Conservation (phyloP, 2,797 vertebrate genomes). For the Neostethus bicornis region DNA sequence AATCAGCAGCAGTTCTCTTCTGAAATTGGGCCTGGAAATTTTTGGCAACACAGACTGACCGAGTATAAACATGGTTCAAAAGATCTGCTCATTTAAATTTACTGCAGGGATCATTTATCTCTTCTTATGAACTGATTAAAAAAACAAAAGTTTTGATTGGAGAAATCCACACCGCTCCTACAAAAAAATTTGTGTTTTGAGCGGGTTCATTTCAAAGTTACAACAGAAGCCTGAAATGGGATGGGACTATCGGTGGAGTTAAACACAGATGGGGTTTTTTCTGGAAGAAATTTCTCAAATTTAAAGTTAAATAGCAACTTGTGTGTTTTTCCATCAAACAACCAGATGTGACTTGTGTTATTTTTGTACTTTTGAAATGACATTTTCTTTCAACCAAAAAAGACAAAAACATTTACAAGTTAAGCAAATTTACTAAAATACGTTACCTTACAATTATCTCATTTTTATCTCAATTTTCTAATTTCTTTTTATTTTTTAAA, state of each 20-base stretch:
- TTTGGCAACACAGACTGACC: conserved; percentile 3
- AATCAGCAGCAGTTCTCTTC: conserved; percentile 1
- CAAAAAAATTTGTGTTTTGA: not conserved
- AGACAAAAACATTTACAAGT: no score
- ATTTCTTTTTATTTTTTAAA: no score
- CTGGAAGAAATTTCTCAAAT: not conserved
- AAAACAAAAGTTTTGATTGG: not conserved
- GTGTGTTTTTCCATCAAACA: not conserved
- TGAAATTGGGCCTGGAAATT: not conserved
- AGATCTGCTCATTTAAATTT: not conserved
- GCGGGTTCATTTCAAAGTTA: not conserved
- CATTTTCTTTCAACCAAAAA: no score
- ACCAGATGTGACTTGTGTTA: not conserved
- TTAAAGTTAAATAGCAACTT: not conserved
- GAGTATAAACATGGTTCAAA: conserved; percentile 4
- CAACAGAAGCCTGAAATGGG: not conserved
- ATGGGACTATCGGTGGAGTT: no score
- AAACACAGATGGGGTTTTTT: no score
- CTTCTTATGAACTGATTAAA: not conserved
- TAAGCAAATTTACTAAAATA: no score
- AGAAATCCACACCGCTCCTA: not conserved
- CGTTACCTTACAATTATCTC: no score
- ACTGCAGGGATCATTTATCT: not conserved
- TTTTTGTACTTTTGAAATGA: no score
- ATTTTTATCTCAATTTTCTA: no score